Evolutionary conservation across 2,888 invertebrate species (phyloP), one percentile per base, ranked within the genome.

Genomic region (Nomada fabriciana): DNA sequence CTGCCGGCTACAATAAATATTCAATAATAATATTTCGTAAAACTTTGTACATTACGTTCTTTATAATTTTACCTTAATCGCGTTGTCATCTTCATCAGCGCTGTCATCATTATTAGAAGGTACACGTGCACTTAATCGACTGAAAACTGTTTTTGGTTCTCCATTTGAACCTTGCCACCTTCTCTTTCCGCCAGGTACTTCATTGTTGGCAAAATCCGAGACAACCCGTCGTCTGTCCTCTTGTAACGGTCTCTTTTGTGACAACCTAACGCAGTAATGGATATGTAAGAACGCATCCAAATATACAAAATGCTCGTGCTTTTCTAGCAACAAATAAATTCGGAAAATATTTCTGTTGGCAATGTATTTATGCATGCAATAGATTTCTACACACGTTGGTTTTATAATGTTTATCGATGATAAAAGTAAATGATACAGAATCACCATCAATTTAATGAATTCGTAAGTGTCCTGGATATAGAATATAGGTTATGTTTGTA

Each of bases 1-100:
- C 94, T 85, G 96, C 95, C 80, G 96, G 96, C 94, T 95, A 20
- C 42, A 65, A 74, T 18, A 36, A 10, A 53, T 4, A 50, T 42
- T 57, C 11, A 13, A 55, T 18, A 57, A 23, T 15, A 13, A 55
- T 23, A 59, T 42, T 23, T 43, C 13, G 0, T 11, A 1, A 42
- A 25, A 5, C 52, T 43, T 29, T 1, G 55, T 0, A 76, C 15
- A 25, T 43, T 29, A 52, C 7, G 0, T 20, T 50, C 29, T 29
- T 15, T 13, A 43, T 0, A n/a, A 18, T 15, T 18, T 69, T 86
- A 92, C 92, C 86, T 91, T 92, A 20, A 89, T 86, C 42, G 88
- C 76, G 55, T 84, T 89, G 67, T 94, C 94, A 78, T 94, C 94
- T 83, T 94, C 93, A 65, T 94, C 93, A 0, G 91, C 94, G 77